Conservation (phyloP, 2,797 vertebrate genomes). For the Varecia variegata region DNA sequence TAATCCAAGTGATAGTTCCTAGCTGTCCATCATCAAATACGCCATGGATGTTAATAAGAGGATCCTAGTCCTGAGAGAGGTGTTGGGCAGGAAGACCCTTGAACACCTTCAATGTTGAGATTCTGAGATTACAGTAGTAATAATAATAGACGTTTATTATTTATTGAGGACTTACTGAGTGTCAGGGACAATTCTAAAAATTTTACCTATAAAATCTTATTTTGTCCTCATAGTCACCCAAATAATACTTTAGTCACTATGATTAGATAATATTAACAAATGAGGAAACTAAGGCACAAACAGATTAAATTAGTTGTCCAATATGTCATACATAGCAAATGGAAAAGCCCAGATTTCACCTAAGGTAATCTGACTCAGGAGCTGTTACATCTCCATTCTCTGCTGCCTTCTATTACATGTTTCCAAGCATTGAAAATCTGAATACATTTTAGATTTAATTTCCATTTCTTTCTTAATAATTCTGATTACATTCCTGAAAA, state of each 20-base stretch:
- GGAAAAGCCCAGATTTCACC: background rate
- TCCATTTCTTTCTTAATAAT: conserved; percentile 33
- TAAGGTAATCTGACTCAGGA: background rate
- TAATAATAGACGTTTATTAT: background rate
- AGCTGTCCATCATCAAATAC: background rate
- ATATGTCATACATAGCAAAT: background rate
- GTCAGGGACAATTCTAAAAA: background rate
- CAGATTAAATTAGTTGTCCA: background rate
- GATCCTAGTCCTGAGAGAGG: background rate
- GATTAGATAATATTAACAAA: background rate
- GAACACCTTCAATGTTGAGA: background rate
- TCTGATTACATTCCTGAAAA: conserved; percentile 1
- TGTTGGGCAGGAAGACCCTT: background rate
- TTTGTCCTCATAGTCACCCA: background rate
- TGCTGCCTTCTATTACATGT: background rate
- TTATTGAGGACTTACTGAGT: background rate
- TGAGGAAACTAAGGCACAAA: background rate
- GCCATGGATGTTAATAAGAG: background rate
- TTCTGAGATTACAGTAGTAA: background rate
- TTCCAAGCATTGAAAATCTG: background rate
- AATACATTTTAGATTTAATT: conserved; percentile 3
- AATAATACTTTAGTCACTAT: background rate
- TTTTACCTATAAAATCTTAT: background rate
- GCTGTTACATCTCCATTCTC: background rate
- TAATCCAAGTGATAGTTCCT: background rate